These are phyloP conservation scores for Aleiodes leptofemur DNA, from an alignment of 2,888 invertebrate species.

Conservation along the genomic window DNA sequence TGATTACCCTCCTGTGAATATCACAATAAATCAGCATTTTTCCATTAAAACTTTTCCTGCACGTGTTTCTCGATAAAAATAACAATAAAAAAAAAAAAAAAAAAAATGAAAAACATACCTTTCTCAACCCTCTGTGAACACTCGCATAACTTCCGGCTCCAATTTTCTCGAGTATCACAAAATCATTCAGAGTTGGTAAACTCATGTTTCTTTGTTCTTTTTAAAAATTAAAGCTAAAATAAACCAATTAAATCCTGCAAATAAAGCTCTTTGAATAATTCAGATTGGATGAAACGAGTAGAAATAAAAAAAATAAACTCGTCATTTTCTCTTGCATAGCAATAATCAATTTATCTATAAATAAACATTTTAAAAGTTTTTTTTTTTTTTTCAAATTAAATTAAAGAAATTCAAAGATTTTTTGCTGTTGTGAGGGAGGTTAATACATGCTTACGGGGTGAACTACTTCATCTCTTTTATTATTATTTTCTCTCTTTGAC, in stretches of 20 bases:
- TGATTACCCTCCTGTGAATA: constrained; percentile 77
- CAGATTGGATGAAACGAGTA: no score
- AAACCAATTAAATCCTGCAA: no score
- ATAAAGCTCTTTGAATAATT: no score
- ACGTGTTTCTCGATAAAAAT: no score
- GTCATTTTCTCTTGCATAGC: no score
- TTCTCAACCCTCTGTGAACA: constrained; percentile 87
- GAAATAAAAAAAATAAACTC: no score
- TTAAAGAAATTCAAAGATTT: constrained; percentile 69
- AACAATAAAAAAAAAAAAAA: constrained; percentile 6
- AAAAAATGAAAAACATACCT: constrained; percentile 75
- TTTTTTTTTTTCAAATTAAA: constrained; percentile 55
- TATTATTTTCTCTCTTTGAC: no score
- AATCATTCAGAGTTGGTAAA: constrained; percentile 80
- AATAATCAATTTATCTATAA: no score
- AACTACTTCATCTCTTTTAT: no score
- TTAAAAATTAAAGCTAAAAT: background rate
- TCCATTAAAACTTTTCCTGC: constrained; percentile 44
- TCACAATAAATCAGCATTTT: constrained; percentile 26
- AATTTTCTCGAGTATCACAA: constrained; percentile 84
- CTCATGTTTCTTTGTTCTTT: constrained; percentile 25
- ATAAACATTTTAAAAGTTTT: no score
- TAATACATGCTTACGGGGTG: no score
- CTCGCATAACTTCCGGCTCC: constrained; percentile 90
- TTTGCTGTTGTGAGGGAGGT: no score